Conservation (phyloP, 2,888 invertebrate genomes). For the Drosophila kambysellisi region DNA sequence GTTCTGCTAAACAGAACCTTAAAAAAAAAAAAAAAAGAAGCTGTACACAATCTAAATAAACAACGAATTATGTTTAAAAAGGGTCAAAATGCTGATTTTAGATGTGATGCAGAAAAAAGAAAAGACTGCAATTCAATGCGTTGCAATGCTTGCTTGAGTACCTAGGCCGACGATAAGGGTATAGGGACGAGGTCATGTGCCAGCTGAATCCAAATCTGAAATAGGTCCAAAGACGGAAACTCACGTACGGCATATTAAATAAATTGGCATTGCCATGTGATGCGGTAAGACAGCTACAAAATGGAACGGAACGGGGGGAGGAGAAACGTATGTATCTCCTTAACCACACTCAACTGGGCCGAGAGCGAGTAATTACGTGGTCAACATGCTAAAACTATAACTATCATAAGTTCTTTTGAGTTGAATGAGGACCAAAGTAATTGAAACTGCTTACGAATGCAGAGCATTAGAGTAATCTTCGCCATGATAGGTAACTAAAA, state of each 20-base stretch:
- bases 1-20: background rate
- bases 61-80: background rate
- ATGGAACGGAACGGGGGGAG: background rate
- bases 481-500: constrained; percentile 1
- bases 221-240: constrained; percentile 49
- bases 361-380: constrained; percentile 28
- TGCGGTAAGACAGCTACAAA: constrained; percentile 51
- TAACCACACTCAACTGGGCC: constrained; percentile 17
- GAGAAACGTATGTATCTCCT: background rate
- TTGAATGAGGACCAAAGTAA: background rate
- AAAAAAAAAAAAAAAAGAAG: background rate
- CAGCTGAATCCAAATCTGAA: constrained; percentile 28
- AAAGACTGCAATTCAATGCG: background rate
- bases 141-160: background rate
- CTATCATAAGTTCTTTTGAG: constrained; percentile 5
- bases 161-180: background rate
- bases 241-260: constrained; percentile 78
- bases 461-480: background rate
- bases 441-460: background rate
- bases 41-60: background rate
- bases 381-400: constrained; percentile 8
- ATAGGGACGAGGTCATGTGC: constrained; percentile 8
- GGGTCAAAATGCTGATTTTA: background rate
- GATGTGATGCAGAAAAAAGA: background rate
- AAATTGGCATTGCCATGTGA: constrained; percentile 68